Conservation (phyloP, 2,113 vertebrate species). For the Phylloscopus whistleri region DNA sequence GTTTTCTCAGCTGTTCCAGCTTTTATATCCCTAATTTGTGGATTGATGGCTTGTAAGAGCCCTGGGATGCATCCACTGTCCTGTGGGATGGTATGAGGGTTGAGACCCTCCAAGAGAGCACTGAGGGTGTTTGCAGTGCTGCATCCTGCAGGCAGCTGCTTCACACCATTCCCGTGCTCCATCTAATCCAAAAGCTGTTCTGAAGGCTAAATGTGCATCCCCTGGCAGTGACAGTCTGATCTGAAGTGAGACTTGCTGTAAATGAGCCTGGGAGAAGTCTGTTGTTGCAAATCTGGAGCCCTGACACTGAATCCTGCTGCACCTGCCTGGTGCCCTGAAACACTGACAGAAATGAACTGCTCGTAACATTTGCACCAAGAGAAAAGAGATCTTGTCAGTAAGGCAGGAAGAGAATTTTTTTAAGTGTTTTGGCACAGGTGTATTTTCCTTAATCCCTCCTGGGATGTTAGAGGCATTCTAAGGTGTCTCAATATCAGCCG, state of each 20-base stretch:
- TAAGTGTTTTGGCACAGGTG: not conserved
- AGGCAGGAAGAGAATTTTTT: not conserved
- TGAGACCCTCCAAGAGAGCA: not conserved
- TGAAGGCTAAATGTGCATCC: not conserved
- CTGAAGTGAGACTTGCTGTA: not conserved
- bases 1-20: not conserved
- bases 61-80: not conserved
- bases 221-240: not conserved
- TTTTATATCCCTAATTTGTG: not conserved
- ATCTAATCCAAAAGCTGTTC: not conserved
- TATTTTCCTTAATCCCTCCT: not conserved
- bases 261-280: not conserved
- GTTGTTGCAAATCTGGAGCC: not conserved
- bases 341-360: not conserved
- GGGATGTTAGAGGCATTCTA: not conserved
- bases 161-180: not conserved
- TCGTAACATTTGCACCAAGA: not conserved
- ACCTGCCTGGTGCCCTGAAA: not conserved
- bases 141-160: not conserved
- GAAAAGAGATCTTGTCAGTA: not conserved
- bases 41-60: not conserved
- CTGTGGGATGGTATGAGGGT: not conserved
- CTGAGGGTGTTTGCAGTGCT: not conserved
- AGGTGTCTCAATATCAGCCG: not conserved
- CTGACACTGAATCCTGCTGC: not conserved